Evolutionary conservation across 2,797 vertebrate genomes (phyloP).

Genomic region (Telmatherina bonti): DNA sequence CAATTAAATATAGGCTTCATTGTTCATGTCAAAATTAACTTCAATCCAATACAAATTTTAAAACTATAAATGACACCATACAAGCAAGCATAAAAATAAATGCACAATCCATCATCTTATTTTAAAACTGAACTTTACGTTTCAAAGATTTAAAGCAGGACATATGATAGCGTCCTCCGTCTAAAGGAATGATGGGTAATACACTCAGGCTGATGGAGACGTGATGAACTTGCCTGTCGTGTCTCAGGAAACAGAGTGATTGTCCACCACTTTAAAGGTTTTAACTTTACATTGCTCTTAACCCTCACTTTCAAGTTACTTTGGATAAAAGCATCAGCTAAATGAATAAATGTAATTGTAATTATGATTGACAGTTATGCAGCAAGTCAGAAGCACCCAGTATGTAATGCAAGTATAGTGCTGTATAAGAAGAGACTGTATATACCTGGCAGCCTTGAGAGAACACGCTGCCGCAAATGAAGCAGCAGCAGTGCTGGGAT

Average conservation of each 20-base stretch:
- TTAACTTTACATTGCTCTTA: not conserved
- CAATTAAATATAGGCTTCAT: too few relatives aligned
- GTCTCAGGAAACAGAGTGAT: not conserved
- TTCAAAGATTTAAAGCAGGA: not conserved
- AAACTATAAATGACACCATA: too few relatives aligned
- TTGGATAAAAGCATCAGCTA: not conserved
- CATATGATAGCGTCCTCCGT: not conserved
- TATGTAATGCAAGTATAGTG: not conserved
- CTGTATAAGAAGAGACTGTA: slow-evolving; percentile 1
- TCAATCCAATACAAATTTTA: too few relatives aligned
- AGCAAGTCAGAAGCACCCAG: slow-evolving; percentile 4
- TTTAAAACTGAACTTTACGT: not conserved
- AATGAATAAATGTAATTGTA: not conserved
- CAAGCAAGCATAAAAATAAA: too few relatives aligned
- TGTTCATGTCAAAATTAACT: too few relatives aligned
- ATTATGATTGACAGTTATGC: slow-evolving; percentile 9
- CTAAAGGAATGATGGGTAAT: not conserved
- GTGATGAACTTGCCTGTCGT: slow-evolving; percentile 3
- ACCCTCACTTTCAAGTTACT: not conserved
- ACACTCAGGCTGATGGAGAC: slow-evolving; percentile 17
- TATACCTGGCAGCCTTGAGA: slow-evolving; percentile 10
- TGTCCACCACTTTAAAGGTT: not conserved
- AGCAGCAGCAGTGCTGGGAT: slow-evolving; percentile 15
- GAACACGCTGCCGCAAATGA: slow-evolving; percentile 18
- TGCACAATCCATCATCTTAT: not conserved